Evolutionary conservation across 1,140 invertebrate genomes (phyloP).

Genomic region (Zaprionus africanus): DNA sequence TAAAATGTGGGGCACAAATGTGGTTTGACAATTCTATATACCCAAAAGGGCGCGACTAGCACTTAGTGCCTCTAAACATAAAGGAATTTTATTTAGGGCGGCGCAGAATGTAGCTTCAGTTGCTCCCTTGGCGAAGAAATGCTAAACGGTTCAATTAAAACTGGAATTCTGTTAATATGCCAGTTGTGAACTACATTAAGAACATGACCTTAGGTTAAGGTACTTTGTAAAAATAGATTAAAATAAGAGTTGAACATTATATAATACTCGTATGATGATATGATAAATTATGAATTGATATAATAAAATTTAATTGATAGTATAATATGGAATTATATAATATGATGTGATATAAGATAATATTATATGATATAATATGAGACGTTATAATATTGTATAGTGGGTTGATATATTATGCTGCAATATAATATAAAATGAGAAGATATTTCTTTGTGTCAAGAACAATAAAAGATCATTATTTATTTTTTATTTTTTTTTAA

Average conservation of each 20-base stretch:
- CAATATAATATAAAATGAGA: no score
- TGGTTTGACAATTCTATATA: conserved; percentile 22
- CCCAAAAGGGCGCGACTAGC: conserved; percentile 14
- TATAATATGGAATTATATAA: no score
- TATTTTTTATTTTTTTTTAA: no score
- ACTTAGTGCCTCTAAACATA: conserved; percentile 22
- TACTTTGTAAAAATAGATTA: neutral
- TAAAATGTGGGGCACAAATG: conserved; percentile 35
- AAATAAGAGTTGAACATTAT: neutral
- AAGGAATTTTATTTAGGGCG: conserved; percentile 6
- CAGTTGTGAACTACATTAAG: neutral
- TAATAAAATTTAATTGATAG: no score
- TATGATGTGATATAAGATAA: no score
- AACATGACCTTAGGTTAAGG: neutral
- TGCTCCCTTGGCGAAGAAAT: neutral
- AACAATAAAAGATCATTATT: no score
- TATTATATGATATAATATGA: no score
- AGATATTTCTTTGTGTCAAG: no score
- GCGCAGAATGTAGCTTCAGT: neutral
- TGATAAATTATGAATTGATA: no score
- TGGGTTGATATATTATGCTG: no score
- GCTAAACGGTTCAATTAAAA: conserved; percentile 5
- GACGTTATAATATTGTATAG: no score
- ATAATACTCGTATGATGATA: no score
- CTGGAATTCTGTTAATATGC: conserved; percentile 9